These are phyloP conservation scores for Leptopilina syphax DNA, from an alignment of 2,888 invertebrate genomes.

Conservation along the genomic window DNA sequence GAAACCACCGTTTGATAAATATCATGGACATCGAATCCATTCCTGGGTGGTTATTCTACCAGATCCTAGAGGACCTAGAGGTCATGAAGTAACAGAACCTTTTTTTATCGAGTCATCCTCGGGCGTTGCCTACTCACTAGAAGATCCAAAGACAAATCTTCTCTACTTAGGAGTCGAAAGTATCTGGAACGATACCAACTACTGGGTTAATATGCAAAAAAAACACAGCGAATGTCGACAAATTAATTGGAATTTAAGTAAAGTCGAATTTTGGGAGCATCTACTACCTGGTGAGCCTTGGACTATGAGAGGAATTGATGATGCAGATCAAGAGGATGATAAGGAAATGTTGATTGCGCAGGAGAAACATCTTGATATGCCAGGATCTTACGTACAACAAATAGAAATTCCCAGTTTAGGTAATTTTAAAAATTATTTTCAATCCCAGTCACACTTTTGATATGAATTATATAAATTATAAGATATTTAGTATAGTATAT, in stretches of 20 bases:
- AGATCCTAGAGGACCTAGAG: slow-evolving; percentile 75
- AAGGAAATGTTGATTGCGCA: slow-evolving; percentile 74
- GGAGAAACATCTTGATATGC: slow-evolving; percentile 86
- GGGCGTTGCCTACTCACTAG: slow-evolving; percentile 77
- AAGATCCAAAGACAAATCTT: slow-evolving; percentile 79
- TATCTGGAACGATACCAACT: slow-evolving; percentile 92
- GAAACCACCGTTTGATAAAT: slow-evolving; percentile 81
- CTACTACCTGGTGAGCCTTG: slow-evolving; percentile 85
- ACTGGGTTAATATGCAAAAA: slow-evolving; percentile 86
- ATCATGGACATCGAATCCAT: slow-evolving; percentile 86
- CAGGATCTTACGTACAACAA: slow-evolving; percentile 85
- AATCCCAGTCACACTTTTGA: too few relatives aligned
- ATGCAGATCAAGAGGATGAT: slow-evolving; percentile 79
- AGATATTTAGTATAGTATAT: too few relatives aligned
- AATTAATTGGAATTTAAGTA: slow-evolving; percentile 82
- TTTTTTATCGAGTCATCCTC: slow-evolving; percentile 93
- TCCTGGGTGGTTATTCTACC: slow-evolving; percentile 89
- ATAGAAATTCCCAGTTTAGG: slow-evolving; percentile 81
- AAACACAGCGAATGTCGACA: slow-evolving; percentile 76
- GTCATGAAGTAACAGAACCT: slow-evolving; percentile 80
- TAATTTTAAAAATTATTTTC: slow-evolving; percentile 58
- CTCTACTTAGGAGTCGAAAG: slow-evolving; percentile 89
- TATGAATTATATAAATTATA: too few relatives aligned
- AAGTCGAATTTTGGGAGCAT: slow-evolving; percentile 84
- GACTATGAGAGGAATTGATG: slow-evolving; percentile 74